Base-by-base conservation (phyloP, 2,888 invertebrate genomes). In the Plusia festucae region DNA sequence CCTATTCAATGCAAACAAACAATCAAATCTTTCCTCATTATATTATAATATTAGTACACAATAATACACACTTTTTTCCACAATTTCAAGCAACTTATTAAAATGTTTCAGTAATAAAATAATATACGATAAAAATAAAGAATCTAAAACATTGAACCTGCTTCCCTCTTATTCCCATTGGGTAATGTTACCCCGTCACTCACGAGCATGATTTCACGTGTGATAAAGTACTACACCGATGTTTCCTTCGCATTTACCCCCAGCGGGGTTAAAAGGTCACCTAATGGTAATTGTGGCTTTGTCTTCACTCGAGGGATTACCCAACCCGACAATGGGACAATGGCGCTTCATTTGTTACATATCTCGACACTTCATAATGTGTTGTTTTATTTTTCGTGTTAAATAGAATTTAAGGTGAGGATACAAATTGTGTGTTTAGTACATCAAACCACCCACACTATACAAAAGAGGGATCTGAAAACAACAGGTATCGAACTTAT, bases 121-220 rank as follows among this genome's bases (percentile, higher is more conserved):
- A 9, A 7, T 8, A 27, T 27, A 27, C 9, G 5, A 15, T 15
- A 2, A 15, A 15, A 46, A 18, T 20, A 49, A 49, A 49, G 18
- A 49, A 49, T 20, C 46, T 49, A 20, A 20, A 49, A 49, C 20
- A 49, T 49, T 20, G 20, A 49, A 49, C 46, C 20, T 2, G 7
- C 18, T 11, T 18, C 46, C 2, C 9, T n/a, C 40, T 11, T 15
- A n/a, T 7, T 24, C 52, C 22, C 22, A 15, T 51, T 22, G 24
- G 24, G 52, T 24, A 22, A 52, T 52, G 15, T 71, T 52, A 71
- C 73, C 73, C 59, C 59, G 16, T 58, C 73, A 55, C 24, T 18
- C 34, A 15, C 18, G 32, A 54, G 24, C 13, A 22, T 24, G 34
- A 18, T 18, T 53, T 34, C 52, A 52, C 13, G 15, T 22, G 52